Evolutionary conservation across 1,140 invertebrate species (phyloP), one percentile per base, ranked within the genome.

Genomic region (Zaprionus tsacasi): DNA sequence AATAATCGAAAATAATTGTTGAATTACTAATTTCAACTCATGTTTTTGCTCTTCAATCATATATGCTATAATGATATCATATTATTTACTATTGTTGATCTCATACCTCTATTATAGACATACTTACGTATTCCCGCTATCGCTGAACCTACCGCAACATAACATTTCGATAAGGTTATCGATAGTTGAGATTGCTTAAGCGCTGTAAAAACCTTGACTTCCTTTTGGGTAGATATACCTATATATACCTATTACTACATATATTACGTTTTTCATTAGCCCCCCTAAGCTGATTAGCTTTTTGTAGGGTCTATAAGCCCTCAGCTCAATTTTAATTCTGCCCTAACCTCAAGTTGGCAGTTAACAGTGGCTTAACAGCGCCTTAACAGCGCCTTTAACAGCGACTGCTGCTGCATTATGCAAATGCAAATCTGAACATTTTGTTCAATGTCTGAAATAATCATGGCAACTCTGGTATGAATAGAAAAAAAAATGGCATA

Each of bases 211-310:
- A 25, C 27, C 52, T 55, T 55, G 52, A 25, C 27, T 55, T 6
- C 21, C 7, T 27, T 55, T 30, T 55, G 21, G 21, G n/a, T n/a
- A n/a, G n/a, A n/a, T n/a, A n/a, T n/a, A n/a, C n/a, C n/a, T n/a
- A n/a, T 21, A 21, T 21, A 21, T 48, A 15, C 13, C 8, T 5
- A 15, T 7, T 21, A 11, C 17, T 5, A 48, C 13, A 1, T 40
- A 0, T n/a, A 48, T 21, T 21, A 15, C 17, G 3, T 45, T 13
- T 69, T 54, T 43, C n/a, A 40, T 69, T 25, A 56, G 15, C 38
- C 45, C n/a, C 1, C 27, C 25, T 57, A 70, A 65, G 68, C 60
- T 56, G 68, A 65, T 71, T 71, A 71, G 45, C 15, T 57, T 15
- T 13, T n/a, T n/a, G 11, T 10, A 38, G 15, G 27, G 27, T 50